Evolutionary conservation across 2,888 invertebrate species (phyloP), one percentile per base, ranked within the genome.

Genomic region (Allygus modestus): DNA sequence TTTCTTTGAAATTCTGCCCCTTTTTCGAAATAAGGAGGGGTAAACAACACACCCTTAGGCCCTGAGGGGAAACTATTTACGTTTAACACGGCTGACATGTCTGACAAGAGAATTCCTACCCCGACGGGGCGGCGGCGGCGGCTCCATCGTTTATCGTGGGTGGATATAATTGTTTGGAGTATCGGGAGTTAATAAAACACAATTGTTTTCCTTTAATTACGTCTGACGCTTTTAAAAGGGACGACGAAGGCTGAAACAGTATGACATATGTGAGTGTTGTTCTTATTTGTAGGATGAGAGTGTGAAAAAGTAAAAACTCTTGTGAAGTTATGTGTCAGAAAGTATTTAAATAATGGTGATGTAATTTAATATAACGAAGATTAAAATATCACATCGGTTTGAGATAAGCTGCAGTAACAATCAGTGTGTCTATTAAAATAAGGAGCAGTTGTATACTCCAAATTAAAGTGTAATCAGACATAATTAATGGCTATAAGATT

Each of bases 1-100:
- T 65, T 31, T 15, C 65, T 65, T 65, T 65, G 65, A 65, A 65
- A 28, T 31, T 31, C 65, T 7, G 31, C 65, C 65, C 65, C 31
- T 65, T 28, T n/a, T 17, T 5, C 65, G 31, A 31, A 28, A 65
- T 54, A 54, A 26, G 31, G 28, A 31, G 65, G 58, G 65, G 12
- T 31, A 65, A 65, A 11, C 65, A 54, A 54, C 20, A 54, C 20
- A 15, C 65, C 28, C 65, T 26, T 15, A 31, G 17, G 28, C 65
- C 58, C 23, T 46, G 46, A 46, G 65, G 31, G 65, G 31, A 0
- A 65, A 28, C 31, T 65, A 15, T 65, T 65, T 28, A 65, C 65
- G 7, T 31, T 23, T 17, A 4, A 54, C 31, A 31, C 17, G 7
- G 65, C 28, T 28, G 28, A 31, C 31, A n/a, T 26, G 20, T 23